Base-by-base conservation (phyloP, 53 echinoderm and acorn worm species). In the Temnopleurus reevesii region DNA sequence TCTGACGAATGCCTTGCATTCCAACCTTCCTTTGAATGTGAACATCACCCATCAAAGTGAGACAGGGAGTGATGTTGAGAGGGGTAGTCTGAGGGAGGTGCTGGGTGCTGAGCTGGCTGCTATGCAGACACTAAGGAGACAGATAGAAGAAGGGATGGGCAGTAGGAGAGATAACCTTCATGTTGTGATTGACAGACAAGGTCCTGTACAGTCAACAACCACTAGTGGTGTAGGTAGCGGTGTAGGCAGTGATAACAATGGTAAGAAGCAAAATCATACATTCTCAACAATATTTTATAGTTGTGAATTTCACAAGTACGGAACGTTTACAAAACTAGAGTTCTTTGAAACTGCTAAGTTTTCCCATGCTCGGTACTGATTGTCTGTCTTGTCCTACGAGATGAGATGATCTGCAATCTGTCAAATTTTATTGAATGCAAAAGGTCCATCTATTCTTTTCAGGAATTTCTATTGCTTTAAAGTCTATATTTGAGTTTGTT, bases 21-120 rank as follows among this genome's bases (percentile, higher is more conserved):
- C 95, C 41, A 94, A 93, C 90, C 92, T 94, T 21, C 94, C 94
- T n/a, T 90, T 98, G 18, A 96, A 95, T 83, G 99, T 95, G 24
- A 98, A 95, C 91, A 98, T 98, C 83, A 93, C 95, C 23, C 93
- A 93, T 83, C 92, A 93, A 41, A 93, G 93, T n/a, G 90, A 91
- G 28, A 79, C 80, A 1, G 90, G 63, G 6, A 77, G 89, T 23
- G 83, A 55, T 34, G 29, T 55, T 18, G 83, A 51, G 30, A 36
- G 60, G 41, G 26, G 35, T 3, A 77, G 57, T 21, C 71, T 87
- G 4, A 27, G 53, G 53, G 88, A 87, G 19, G 45, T 77, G 41
- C 91, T 97, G 29, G 90, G 90, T 28, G 83, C 91, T 5, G 95
- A 98, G 76, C 63, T 98, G 24, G 93, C 95, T 12, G 94, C 95